Percentiles rank a stretch among this genome's conserved stretches.
Conservation (phyloP, 2,797 vertebrate species). For the Lacerta viridis region DNA sequence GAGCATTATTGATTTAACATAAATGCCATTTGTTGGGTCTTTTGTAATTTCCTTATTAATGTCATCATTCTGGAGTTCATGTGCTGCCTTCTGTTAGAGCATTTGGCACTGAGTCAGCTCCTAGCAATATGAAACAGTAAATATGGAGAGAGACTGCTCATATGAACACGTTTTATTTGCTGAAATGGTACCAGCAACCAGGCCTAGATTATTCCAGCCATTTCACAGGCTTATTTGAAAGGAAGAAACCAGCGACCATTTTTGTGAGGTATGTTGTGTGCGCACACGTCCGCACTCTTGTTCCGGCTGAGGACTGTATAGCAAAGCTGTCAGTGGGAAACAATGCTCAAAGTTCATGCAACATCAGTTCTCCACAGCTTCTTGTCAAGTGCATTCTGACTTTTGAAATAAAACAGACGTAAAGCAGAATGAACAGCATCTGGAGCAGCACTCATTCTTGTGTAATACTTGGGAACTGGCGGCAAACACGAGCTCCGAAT, state of each 20-base stretch:
- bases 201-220: constrained; percentile 70
- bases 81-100: constrained; percentile 75
- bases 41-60: constrained; percentile 86
- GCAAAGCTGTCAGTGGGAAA: constrained; percentile 38
- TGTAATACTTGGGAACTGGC: background rate
- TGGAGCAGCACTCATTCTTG: constrained; percentile 29
- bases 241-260: constrained; percentile 11
- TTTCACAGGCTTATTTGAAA: constrained; percentile 63
- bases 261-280: constrained; percentile 4
- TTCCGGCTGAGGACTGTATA: background rate
- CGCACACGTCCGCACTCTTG: background rate
- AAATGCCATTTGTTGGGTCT: constrained; percentile 85
- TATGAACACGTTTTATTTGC: constrained; percentile 82
- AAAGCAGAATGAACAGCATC: background rate
- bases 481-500: background rate
- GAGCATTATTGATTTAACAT: constrained; percentile 87
- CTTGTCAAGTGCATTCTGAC: background rate
- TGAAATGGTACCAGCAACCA: constrained; percentile 72
- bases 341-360: constrained; percentile 53
- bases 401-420: constrained; percentile 26
- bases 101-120: constrained; percentile 80
- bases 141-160: constrained; percentile 78
- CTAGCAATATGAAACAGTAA: constrained; percentile 78
- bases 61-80: constrained; percentile 82
- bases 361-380: background rate